Evolutionary conservation across 2,113 vertebrate species (phyloP).

Genomic region (Microcebus tavaratra): DNA sequence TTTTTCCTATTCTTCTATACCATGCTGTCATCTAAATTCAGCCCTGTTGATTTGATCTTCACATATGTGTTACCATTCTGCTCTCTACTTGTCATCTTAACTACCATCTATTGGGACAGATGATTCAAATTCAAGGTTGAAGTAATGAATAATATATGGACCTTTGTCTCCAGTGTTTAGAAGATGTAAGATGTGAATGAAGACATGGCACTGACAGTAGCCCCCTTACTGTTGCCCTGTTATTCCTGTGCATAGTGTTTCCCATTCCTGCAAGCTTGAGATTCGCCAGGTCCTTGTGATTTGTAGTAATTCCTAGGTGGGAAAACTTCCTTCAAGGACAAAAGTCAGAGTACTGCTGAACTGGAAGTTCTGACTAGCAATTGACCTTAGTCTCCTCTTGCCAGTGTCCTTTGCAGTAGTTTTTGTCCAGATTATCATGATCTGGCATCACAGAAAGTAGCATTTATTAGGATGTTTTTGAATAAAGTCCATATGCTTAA

Average conservation of each 20-base stretch:
- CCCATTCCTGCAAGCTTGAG: neutral
- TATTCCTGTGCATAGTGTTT: neutral
- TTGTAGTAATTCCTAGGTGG: neutral
- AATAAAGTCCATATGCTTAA: neutral
- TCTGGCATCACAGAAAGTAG: neutral
- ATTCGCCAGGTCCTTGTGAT: neutral
- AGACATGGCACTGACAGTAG: no score
- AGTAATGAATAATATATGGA: fast-evolving
- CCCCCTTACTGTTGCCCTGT: neutral
- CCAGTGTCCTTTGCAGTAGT: neutral
- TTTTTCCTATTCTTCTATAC: neutral
- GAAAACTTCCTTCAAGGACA: neutral
- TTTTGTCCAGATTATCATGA: neutral
- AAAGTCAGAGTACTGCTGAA: neutral
- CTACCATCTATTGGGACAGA: neutral
- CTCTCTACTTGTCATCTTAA: neutral
- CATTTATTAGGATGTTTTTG: neutral
- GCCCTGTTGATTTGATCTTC: neutral
- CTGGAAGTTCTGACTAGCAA: neutral
- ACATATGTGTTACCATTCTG: neutral
- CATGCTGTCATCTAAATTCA: neutral
- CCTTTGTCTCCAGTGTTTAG: neutral
- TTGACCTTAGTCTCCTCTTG: neutral
- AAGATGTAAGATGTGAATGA: neutral
- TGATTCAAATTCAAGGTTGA: neutral